Base-by-base conservation (phyloP, 2,797 vertebrate genomes). In the Pteropus rufus region DNA sequence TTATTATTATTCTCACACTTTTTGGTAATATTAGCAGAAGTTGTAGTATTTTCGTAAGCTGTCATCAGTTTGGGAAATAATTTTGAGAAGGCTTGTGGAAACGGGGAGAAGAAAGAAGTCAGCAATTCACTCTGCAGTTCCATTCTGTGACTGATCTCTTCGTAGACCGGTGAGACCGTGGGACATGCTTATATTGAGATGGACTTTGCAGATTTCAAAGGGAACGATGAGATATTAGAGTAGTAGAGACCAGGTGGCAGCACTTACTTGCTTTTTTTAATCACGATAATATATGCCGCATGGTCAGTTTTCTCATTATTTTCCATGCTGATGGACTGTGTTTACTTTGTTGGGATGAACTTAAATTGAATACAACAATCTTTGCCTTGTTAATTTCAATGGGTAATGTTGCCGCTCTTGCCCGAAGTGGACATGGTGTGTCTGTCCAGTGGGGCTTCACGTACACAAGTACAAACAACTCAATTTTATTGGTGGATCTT, bases 401-500 rank as follows among this genome's bases (percentile, higher is more conserved):
- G 41, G 39, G 64, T 29, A 7, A 64, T 14, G 49, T 36, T 64
- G 16, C 15, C 12, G 4, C 23, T 54, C 69, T 31, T 34, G 46
- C 5, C 41, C 72, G 56, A 58, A 79, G 44, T 41, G 14, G 86
- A 46, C 49, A 15, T 73, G 44, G 39, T 69, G n/a, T 79, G 44
- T 29, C 34, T 46, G 69, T 44, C 41, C 72, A 7, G 15, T 12
- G 52, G 58, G 18, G 58, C 44, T 82, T 62, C 14, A 39, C 21
- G 29, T 2, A 23, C 19, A 36, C 62, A 96, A 98, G 94, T 12
- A 44, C 34, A 90, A 81, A 44, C 34, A 90, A 81, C 83, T 26
- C 54, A 5, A 88, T 96, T 98, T 97, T 95, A 91, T 84, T 81
- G 97, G 76, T 79, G 29, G 58, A 77, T 92, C 0, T 9, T 77